Conservation (phyloP, 2,797 vertebrate genomes). For the Pantherophis alleghaniensis region DNA sequence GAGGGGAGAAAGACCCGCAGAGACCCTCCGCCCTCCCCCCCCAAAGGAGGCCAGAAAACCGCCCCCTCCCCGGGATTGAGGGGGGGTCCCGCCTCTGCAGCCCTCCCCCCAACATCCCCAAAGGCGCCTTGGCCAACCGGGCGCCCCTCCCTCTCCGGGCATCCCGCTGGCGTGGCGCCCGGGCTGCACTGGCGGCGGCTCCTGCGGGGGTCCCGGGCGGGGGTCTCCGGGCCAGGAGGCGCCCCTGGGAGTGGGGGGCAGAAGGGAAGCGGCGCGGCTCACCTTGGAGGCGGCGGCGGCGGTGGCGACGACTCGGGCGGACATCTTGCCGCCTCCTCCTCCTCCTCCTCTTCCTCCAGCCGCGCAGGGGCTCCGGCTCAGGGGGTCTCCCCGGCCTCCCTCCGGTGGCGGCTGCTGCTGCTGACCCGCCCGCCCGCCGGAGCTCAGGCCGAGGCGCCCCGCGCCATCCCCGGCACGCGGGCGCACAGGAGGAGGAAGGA, state of each 20-base stretch:
- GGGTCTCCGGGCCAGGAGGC: background rate
- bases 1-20: background rate
- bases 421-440: background rate
- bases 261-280: background rate
- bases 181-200: background rate
- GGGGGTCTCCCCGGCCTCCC: background rate
- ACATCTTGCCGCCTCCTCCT: background rate
- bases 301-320: background rate
- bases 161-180: too few relatives aligned
- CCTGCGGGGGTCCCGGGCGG: background rate
- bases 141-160: too few relatives aligned
- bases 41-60: background rate
- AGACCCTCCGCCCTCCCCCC: background rate
- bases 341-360: background rate
- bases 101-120: too few relatives aligned
- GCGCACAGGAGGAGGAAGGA: background rate
- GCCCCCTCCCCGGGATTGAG: too few relatives aligned
- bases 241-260: too few relatives aligned
- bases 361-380: background rate
- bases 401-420: background rate
- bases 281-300: background rate
- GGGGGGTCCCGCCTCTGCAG: background rate
- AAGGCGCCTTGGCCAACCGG: background rate
- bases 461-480: background rate
- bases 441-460: background rate